These are phyloP conservation scores for Mactromeris polynyma DNA, from an alignment of 2,888 invertebrate species.

Conservation along the genomic window DNA sequence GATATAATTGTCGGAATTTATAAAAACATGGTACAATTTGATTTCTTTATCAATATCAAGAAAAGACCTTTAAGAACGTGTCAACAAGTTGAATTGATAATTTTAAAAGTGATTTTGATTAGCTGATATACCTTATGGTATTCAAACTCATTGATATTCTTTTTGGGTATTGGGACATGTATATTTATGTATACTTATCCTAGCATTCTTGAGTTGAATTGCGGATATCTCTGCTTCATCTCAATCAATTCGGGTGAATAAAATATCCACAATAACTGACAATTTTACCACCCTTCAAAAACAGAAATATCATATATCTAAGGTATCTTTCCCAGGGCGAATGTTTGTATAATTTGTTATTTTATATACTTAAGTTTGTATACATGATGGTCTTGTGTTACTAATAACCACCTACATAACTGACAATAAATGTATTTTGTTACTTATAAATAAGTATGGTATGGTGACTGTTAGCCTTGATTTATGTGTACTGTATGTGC, in stretches of 20 bases:
- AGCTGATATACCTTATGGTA: too few relatives aligned
- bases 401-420: background rate
- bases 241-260: background rate
- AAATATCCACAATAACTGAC: background rate
- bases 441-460: background rate
- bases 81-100: too few relatives aligned
- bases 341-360: background rate
- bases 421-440: slow-evolving; percentile 7
- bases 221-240: background rate
- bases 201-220: background rate
- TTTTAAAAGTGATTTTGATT: too few relatives aligned
- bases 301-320: background rate
- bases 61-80: too few relatives aligned
- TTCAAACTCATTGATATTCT: too few relatives aligned
- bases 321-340: background rate
- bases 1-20: too few relatives aligned
- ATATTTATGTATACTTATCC: background rate
- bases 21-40: too few relatives aligned
- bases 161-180: too few relatives aligned
- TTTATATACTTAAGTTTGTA: slow-evolving; percentile 1
- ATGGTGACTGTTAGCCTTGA: background rate
- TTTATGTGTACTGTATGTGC: background rate
- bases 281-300: background rate
- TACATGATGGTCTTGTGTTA: background rate
- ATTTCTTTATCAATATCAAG: too few relatives aligned